Evolutionary conservation across 2,797 vertebrate genomes (phyloP).

Genomic region (Vireo griseus): DNA sequence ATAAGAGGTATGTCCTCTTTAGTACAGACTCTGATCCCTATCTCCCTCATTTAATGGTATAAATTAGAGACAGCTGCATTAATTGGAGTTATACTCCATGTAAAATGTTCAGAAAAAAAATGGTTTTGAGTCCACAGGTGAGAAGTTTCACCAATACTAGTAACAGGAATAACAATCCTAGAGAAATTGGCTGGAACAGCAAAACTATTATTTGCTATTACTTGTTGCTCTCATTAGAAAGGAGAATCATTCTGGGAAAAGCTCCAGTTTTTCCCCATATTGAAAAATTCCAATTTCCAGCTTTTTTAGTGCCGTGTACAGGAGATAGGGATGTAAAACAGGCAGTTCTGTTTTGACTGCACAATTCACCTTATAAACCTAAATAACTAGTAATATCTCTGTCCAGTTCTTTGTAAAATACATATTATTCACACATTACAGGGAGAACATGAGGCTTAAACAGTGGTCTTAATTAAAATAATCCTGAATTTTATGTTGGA

Average conservation of each 20-base stretch:
- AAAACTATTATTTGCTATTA: conserved; percentile 4
- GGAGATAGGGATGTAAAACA: background rate
- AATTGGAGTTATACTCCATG: background rate
- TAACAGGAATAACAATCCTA: background rate
- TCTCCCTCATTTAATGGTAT: background rate
- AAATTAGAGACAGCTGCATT: background rate
- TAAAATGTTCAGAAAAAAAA: background rate
- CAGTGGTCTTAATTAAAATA: background rate
- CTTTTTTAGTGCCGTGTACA: background rate
- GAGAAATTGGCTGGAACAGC: background rate
- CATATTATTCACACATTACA: background rate
- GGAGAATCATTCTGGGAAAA: background rate
- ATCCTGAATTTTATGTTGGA: background rate
- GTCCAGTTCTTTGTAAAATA: background rate
- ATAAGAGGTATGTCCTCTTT: background rate
- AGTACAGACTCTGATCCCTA: background rate
- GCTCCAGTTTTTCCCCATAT: background rate
- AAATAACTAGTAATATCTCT: background rate
- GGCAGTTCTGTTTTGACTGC: background rate
- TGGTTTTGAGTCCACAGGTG: background rate
- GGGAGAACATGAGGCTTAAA: background rate
- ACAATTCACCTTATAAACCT: background rate
- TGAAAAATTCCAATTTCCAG: background rate
- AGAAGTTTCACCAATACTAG: background rate
- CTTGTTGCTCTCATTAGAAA: background rate